Evolutionary conservation across 2,888 invertebrate species (phyloP).

Genomic region (Hololepta plana): DNA sequence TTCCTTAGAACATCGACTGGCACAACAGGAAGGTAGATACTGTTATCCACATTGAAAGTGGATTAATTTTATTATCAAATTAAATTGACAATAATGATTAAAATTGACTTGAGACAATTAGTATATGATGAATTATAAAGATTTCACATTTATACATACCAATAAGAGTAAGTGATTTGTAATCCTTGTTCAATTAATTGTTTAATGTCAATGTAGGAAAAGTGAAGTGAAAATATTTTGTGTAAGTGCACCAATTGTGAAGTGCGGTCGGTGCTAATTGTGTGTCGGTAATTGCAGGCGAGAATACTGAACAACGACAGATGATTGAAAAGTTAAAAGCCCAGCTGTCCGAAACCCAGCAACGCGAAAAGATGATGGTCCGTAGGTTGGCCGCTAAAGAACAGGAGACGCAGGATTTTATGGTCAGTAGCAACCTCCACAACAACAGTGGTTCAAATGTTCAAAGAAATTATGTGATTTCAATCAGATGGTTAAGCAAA

Average conservation of each 20-base stretch:
- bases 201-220: conserved; percentile 8
- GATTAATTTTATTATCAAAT: conserved; percentile 13
- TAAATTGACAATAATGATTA: conserved; percentile 10
- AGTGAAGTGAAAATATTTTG: conserved; percentile 10
- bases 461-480: conserved; percentile 10
- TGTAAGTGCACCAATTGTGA: conserved; percentile 10
- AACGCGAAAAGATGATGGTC: conserved; percentile 82
- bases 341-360: conserved; percentile 71
- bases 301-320: conserved; percentile 52
- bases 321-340: conserved; percentile 63
- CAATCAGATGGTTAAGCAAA: conserved; percentile 2
- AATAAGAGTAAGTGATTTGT: too few species aligned
- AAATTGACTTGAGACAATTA: conserved; percentile 14
- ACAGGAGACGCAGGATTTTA: conserved; percentile 91
- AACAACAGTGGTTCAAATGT: conserved; percentile 21
- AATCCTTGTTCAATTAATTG: not conserved
- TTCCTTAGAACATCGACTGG: conserved; percentile 52
- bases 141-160: not conserved
- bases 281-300: conserved; percentile 38
- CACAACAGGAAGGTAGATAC: conserved; percentile 59
- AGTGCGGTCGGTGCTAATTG: conserved; percentile 13
- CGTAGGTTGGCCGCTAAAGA: conserved; percentile 87
- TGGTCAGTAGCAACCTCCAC: conserved; percentile 44
- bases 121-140: too few species aligned
- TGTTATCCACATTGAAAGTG: conserved; percentile 20